These are phyloP conservation scores for Anoplopoma fimbria DNA, from an alignment of 2,113 vertebrate species.

Conservation along the genomic window DNA sequence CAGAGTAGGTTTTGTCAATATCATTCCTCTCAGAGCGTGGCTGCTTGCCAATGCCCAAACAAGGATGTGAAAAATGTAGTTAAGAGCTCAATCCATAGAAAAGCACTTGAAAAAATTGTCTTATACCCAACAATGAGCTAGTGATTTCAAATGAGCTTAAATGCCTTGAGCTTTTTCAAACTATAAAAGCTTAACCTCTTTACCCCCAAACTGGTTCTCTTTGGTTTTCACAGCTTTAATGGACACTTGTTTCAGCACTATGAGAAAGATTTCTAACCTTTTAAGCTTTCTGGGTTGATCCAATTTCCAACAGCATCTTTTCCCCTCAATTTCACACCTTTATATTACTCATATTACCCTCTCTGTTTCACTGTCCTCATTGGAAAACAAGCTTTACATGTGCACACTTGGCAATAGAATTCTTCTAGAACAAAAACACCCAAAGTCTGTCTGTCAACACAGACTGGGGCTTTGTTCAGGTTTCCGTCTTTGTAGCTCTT, in stretches of 20 bases:
- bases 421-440: not conserved
- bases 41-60: constrained; percentile 13
- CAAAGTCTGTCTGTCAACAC: constrained; percentile 12
- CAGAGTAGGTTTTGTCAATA: not conserved
- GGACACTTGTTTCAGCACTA: not conserved
- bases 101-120: not conserved
- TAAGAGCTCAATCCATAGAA: not conserved
- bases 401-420: constrained; percentile 11
- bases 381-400: constrained; percentile 20
- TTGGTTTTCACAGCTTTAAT: not conserved
- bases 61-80: constrained; percentile 12
- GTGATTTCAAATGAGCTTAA: not conserved
- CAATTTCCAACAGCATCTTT: not conserved
- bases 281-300: not conserved
- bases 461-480: constrained; percentile 16
- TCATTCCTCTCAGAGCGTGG: constrained; percentile 4
- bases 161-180: not conserved
- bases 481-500: not conserved
- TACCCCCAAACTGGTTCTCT: not conserved
- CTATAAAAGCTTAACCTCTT: not conserved
- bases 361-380: not conserved
- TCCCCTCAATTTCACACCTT: not conserved
- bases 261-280: not conserved
- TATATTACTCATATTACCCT: not conserved
- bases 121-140: not conserved